Evolutionary conservation across 2,888 invertebrate species (phyloP).

Genomic region (Phragmatobia fuliginosa): DNA sequence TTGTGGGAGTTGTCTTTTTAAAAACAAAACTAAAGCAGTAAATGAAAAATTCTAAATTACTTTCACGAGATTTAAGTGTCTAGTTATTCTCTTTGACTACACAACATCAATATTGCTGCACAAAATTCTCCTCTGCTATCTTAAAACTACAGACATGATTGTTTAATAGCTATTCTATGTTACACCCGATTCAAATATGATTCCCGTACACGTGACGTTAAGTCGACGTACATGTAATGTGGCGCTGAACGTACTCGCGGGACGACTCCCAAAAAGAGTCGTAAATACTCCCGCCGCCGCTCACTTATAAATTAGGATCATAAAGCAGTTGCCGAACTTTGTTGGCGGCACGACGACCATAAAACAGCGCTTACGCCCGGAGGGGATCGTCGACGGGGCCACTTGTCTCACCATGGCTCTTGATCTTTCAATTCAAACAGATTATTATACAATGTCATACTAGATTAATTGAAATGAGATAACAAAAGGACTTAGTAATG

Average conservation of each 20-base stretch:
- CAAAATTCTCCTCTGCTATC: conserved; percentile 11
- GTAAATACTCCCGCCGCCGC: conserved; percentile 81
- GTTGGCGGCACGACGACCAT: conserved; percentile 83
- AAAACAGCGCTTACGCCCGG: conserved; percentile 80
- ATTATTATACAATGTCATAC: conserved; percentile 49
- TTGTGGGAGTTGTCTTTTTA: no score
- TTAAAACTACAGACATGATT: conserved; percentile 10
- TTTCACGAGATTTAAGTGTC: no score
- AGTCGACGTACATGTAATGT: conserved; percentile 40
- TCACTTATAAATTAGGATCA: conserved; percentile 87
- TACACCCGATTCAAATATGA: conserved; percentile 23
- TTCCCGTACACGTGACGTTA: conserved; percentile 11
- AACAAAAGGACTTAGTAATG: conserved; percentile 1
- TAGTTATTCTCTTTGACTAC: background rate
- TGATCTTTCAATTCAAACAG: conserved; percentile 75
- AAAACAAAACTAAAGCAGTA: no score
- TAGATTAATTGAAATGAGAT: conserved; percentile 25
- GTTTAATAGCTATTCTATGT: conserved; percentile 7
- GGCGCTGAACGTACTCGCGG: conserved; percentile 77
- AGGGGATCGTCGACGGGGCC: conserved; percentile 64
- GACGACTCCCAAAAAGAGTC: conserved; percentile 81
- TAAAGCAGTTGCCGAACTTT: conserved; percentile 86
- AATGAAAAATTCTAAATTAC: no score
- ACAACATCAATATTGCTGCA: background rate
- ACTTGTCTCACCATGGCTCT: conserved; percentile 63